phyloP scores from a whole-genome alignment of 1,140 invertebrate species.

The Cylas formicarius region DNA sequence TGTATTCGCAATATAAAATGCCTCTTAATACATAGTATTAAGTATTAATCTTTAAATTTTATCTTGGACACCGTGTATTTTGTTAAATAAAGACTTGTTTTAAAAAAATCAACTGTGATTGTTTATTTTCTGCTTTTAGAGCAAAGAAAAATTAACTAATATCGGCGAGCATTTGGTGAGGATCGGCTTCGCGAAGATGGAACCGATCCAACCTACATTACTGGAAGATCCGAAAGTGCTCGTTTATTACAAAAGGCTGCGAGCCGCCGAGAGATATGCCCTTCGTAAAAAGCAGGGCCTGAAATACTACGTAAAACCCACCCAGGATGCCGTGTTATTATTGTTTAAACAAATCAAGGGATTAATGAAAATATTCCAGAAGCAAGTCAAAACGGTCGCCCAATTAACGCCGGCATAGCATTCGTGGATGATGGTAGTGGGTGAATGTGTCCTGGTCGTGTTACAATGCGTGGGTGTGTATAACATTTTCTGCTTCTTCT shows the following conservation, averaged over 20 bases:
- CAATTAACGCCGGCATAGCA: slow-evolving; percentile 26
- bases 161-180: slow-evolving; percentile 43
- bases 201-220: slow-evolving; percentile 29
- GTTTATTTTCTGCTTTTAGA: slow-evolving; percentile 17
- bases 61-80: no score
- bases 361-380: slow-evolving; percentile 9
- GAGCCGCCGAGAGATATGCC: slow-evolving; percentile 42
- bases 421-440: slow-evolving; percentile 23
- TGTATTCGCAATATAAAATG: no score
- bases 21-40: no score
- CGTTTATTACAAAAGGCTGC: slow-evolving; percentile 39
- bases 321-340: slow-evolving; percentile 27
- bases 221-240: slow-evolving; percentile 25
- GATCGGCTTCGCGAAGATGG: slow-evolving; percentile 44
- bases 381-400: slow-evolving; percentile 12
- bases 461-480: slow-evolving; percentile 26
- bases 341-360: slow-evolving; percentile 11
- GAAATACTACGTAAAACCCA: slow-evolving; percentile 44
- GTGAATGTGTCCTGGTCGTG: slow-evolving; percentile 24
- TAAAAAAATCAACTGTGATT: no score
- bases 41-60: no score
- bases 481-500: slow-evolving; percentile 30
- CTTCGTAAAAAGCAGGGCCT: slow-evolving; percentile 44
- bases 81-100: no score
- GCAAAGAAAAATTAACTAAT: slow-evolving; percentile 27